These are phyloP conservation scores for Elanoides forficatus DNA, from an alignment of 2,113 vertebrate species.

Conservation along the genomic window DNA sequence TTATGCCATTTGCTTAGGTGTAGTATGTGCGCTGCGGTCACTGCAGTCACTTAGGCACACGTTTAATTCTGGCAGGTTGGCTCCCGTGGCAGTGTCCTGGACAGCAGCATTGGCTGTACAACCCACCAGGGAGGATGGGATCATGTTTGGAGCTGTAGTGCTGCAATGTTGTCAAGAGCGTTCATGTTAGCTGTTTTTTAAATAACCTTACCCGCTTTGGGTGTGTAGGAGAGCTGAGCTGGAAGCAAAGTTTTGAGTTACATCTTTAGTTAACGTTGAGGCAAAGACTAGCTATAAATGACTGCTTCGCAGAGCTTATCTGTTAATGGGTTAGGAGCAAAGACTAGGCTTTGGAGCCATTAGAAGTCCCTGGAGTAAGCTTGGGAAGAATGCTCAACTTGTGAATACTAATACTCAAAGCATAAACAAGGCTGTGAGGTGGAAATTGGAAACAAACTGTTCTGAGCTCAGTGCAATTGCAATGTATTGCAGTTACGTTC, in stretches of 20 bases:
- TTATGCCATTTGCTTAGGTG: background rate
- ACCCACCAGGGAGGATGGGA: background rate
- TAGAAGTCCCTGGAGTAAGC: background rate
- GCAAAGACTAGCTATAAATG: background rate
- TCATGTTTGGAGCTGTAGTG: background rate
- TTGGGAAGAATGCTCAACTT: background rate
- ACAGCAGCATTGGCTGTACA: background rate
- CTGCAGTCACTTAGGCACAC: rapidly evolving
- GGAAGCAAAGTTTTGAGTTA: background rate
- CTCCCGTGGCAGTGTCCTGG: background rate
- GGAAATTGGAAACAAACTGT: background rate
- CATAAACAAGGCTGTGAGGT: background rate
- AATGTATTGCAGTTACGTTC: background rate
- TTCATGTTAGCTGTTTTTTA: background rate
- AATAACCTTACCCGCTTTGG: background rate
- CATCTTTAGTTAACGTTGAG: background rate
- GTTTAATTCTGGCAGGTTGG: background rate
- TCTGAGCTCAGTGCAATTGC: background rate
- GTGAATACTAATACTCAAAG: background rate
- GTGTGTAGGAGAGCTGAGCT: background rate
- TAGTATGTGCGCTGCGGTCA: rapidly evolving
- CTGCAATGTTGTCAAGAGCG: background rate
- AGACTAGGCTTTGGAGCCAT: background rate
- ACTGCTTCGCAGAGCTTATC: background rate
- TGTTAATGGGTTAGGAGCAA: background rate